Evolutionary conservation across 2,888 invertebrate species (phyloP), one percentile per base, ranked within the genome.

Genomic region (Geophilus truncorum): DNA sequence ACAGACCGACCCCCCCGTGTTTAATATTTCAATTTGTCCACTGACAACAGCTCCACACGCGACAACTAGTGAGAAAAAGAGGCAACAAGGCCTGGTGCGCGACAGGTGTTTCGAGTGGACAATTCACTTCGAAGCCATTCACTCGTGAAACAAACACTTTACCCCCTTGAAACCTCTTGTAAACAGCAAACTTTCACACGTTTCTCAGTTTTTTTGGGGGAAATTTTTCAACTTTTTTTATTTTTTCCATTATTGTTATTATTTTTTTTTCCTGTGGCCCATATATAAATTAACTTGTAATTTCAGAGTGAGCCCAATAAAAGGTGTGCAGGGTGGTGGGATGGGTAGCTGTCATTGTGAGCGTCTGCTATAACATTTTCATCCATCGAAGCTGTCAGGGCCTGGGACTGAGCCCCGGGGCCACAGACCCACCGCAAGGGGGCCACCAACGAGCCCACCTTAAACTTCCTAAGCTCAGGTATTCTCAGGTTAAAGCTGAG

Each of bases 361-460:
- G 70, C 70, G 70, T 25, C 70, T 70, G 70, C 70, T 70, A 70
- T 70, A 70, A 70, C 70, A 70, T 70, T 70, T 70, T 70, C 70
- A 70, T 70, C 70, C 70, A 70, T 70, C 70, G 70, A 70, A 70
- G 70, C 70, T 70, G 70, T 70, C 70, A 70, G 70, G 70, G 70
- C 70, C 70, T 70, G 70, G 70, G 70, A 70, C 70, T 10, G 70
- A 12, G 70, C 70, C 70, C 70, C 12, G 12, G n/a, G 28, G 70
- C 70, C 70, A 28, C 70, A 70, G 70, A 70, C 70, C 70, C 70
- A 70, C 70, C 70, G 70, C 70, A 70, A 57, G 70, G 70, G 70
- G 70, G 70, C 70, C 70, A 70, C 70, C 70, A 70, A 70, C 25
- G 70, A 70, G 70, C 70, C 70, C 62, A 62, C 62, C 70, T 70